Evolutionary conservation across 2,113 vertebrate genomes (phyloP), one percentile per base, ranked within the genome.

Genomic region (Bostrychus sinensis): DNA sequence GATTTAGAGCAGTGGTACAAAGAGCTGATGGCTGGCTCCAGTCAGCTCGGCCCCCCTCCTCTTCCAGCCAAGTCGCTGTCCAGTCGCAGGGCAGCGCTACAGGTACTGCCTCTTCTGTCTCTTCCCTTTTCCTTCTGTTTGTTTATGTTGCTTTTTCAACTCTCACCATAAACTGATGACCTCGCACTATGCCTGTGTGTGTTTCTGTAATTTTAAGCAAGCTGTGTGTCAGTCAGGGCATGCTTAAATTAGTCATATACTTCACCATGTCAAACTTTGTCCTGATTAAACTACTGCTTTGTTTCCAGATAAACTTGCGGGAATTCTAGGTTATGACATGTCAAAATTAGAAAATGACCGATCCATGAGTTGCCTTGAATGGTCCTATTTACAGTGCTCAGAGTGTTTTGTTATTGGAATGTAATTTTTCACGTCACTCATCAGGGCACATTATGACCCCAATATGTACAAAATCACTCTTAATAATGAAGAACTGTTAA

Each of bases 1-100:
- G 93, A 94, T 81, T 91, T 93, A 89, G 91, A 93, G 82, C 86
- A 81, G 75, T 93, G 90, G 89, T 92, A 93, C 88, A 94, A 88
- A 91, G 92, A 91, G 91, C 82, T 95, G 85, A 93, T 94, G 87
- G 74, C 84, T 23, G 87, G 78, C 43, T 84, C 82, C 23, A 84
- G 86, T 86, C 78, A 85, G 88, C 91, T 93, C 54, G 93, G 91
- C 67, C 90, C 93, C 53, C 91, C 85, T 11, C 62, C 80, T 70
- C 77, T 88, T 59, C 84, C 84, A 0, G 72, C 79, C 80, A 91
- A 88, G 80, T 66, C 72, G n/a, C 75, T 77, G 55, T 87, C 84
- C 1, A 74, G 84, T 66, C 77, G 72, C 81, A 80, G 80, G 51
- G 80, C 86, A 14, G 45, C 74, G 66, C 89, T 87, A 78, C 91